Evolutionary conservation across 2,888 invertebrate species (phyloP).

Genomic region (Leucoma salicis): DNA sequence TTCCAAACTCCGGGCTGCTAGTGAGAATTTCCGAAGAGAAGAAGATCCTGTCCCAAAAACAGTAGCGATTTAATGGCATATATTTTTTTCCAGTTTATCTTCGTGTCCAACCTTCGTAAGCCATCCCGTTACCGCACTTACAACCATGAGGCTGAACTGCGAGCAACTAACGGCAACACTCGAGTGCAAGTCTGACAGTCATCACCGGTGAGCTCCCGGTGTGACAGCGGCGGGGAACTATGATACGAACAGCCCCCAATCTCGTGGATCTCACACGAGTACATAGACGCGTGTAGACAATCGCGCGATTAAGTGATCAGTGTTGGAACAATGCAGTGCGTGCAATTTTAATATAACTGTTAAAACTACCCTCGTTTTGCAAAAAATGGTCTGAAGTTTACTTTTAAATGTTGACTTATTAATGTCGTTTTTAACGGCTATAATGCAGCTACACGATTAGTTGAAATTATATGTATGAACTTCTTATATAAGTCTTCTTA

Average conservation of each 20-base stretch:
- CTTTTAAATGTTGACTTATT: neutral
- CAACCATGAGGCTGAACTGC: constrained; percentile 63
- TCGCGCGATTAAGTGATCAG: constrained; percentile 14
- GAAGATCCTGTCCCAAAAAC: too few relatives aligned
- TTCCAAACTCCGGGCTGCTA: too few relatives aligned
- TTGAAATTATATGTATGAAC: neutral
- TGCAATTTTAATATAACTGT: constrained; percentile 1
- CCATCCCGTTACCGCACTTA: constrained; percentile 47
- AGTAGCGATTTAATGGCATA: too few relatives aligned
- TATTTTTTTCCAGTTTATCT: constrained; percentile 58
- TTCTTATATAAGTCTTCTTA: too few relatives aligned
- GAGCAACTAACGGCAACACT: constrained; percentile 70
- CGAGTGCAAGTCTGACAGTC: constrained; percentile 71
- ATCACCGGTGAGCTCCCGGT: constrained; percentile 45
- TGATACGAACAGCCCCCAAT: constrained; percentile 57
- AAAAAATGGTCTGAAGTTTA: neutral
- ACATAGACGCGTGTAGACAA: constrained; percentile 34
- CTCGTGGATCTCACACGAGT: constrained; percentile 73
- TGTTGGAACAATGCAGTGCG: constrained; percentile 1
- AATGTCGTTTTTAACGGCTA: neutral
- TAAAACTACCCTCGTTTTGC: neutral
- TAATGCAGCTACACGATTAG: neutral
- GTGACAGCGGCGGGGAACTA: constrained; percentile 43
- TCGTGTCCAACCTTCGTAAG: constrained; percentile 69
- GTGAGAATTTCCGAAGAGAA: too few relatives aligned